Conservation (phyloP, 2,113 vertebrate genomes). For the Choloepus hoffmanni region DNA sequence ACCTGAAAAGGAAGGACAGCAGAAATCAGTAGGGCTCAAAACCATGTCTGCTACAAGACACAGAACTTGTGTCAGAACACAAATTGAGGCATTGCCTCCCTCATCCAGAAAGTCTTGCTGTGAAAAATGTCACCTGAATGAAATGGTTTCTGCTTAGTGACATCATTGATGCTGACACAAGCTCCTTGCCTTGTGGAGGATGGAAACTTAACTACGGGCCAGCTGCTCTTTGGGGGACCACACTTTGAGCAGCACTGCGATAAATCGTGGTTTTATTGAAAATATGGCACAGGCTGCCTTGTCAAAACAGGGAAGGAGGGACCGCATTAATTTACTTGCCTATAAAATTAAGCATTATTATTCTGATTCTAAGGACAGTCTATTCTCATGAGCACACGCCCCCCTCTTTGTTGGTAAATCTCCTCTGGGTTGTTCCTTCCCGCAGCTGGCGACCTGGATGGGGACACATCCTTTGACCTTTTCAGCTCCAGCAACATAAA, state of each 20-base stretch:
- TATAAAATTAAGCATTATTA: too few species aligned
- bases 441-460: slow-evolving; percentile 91
- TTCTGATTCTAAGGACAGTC: too few species aligned
- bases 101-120: not conserved
- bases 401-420: too few species aligned
- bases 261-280: too few species aligned
- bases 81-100: rapidly evolving
- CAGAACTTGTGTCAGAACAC: rapidly evolving
- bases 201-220: too few species aligned
- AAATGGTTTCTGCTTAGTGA: rapidly evolving
- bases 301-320: too few species aligned
- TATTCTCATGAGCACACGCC: slow-evolving; percentile 85
- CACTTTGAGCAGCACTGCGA: slow-evolving; percentile 87
- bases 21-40: rapidly evolving
- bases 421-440: slow-evolving; percentile 45
- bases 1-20: too few species aligned
- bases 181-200: too few species aligned
- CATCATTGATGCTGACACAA: not conserved
- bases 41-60: not conserved
- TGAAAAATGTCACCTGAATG: not conserved
- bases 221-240: too few species aligned
- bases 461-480: slow-evolving; percentile 92
- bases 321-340: too few species aligned
- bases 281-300: too few species aligned
- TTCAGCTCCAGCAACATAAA: slow-evolving; percentile 95